These are phyloP conservation scores for Magallana gigas DNA, from an alignment of 1,140 invertebrate species.

Conservation along the genomic window DNA sequence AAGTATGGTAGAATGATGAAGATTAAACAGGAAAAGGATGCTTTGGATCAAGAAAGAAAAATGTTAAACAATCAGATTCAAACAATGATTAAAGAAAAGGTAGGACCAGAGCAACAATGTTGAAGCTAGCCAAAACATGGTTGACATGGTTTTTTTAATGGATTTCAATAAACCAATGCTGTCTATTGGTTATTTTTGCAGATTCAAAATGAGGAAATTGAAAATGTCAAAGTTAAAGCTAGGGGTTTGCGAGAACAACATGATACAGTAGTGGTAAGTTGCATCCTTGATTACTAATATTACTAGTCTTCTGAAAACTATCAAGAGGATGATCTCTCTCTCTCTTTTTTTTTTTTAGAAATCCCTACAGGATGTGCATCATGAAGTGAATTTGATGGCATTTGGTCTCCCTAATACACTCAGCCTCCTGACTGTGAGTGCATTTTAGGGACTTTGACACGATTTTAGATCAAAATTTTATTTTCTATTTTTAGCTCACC, in stretches of 20 bases:
- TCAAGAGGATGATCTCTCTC: too few relatives aligned
- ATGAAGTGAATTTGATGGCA: background rate
- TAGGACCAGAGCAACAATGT: background rate
- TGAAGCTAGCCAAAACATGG: too few relatives aligned
- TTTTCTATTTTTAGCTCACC: too few relatives aligned
- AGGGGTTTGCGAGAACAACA: background rate
- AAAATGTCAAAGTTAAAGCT: background rate
- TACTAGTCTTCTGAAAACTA: background rate
- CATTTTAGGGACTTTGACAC: background rate
- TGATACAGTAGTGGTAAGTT: background rate
- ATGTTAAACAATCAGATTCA: background rate
- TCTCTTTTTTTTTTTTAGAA: background rate
- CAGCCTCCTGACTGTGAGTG: background rate
- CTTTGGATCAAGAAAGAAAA: background rate
- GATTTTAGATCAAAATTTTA: too few relatives aligned
- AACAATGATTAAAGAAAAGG: conserved; percentile 20
- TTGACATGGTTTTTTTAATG: too few relatives aligned
- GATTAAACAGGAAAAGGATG: background rate
- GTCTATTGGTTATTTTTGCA: background rate
- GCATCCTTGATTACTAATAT: background rate
- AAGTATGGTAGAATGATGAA: conserved; percentile 18
- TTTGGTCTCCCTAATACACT: conserved; percentile 18
- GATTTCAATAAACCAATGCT: too few relatives aligned
- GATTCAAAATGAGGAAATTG: background rate
- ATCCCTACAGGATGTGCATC: background rate